Percentiles rank a stretch among this genome's conserved stretches.
phyloP scores from a whole-genome alignment of 2,113 vertebrate genomes.

The cattle (Bos taurus) region DNA sequence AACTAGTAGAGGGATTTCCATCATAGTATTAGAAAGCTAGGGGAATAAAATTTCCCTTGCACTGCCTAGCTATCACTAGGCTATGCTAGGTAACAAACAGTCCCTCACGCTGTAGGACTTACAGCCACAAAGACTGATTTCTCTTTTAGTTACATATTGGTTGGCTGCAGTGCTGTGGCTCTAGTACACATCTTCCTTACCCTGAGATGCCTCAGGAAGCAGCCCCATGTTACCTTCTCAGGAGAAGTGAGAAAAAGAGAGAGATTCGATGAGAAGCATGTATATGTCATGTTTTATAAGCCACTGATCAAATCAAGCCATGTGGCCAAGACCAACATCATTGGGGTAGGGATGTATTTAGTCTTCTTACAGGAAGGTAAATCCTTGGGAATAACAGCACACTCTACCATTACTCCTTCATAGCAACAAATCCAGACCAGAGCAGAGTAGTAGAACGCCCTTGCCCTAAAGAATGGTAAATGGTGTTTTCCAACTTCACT shows the following conservation, averaged over 20 bases:
- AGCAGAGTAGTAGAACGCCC: not conserved
- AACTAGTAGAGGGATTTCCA: not conserved
- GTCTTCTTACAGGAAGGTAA: not conserved
- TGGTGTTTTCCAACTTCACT: not conserved
- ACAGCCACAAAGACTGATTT: not conserved
- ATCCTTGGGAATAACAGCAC: not conserved
- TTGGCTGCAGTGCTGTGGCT: not conserved
- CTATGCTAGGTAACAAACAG: not conserved
- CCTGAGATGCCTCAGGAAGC: not conserved
- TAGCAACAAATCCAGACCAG: accelerated
- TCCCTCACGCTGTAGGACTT: not conserved
- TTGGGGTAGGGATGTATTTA: accelerated
- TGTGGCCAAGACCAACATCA: not conserved
- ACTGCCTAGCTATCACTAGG: not conserved
- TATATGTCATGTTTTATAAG: not conserved
- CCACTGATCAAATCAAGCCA: not conserved
- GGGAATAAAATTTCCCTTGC: not conserved
- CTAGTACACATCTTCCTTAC: no score
- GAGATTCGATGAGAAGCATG: not conserved
- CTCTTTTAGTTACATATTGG: not conserved
- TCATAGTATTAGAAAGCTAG: not conserved
- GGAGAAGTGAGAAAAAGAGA: not conserved
- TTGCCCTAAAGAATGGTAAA: not conserved
- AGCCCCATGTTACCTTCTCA: not conserved
- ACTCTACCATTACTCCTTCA: accelerated